These are phyloP conservation scores for Campoletis sonorensis DNA, from an alignment of 1,140 invertebrate species.

Conservation along the genomic window DNA sequence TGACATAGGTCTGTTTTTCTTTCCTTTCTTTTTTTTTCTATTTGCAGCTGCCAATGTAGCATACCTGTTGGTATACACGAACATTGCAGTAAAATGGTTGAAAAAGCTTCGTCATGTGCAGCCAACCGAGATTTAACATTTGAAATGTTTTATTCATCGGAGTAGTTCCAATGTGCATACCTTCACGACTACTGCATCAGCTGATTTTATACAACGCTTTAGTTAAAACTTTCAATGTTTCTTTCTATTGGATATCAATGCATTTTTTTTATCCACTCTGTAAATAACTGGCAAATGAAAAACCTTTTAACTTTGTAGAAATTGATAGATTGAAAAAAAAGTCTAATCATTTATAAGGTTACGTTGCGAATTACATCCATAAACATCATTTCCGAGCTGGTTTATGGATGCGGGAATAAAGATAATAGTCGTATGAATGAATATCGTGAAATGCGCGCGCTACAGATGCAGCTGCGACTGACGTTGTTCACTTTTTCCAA, in stretches of 20 bases:
- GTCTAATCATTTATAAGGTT: too few species aligned
- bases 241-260: not conserved
- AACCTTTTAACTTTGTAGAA: too few species aligned
- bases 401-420: too few species aligned
- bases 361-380: too few species aligned
- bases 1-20: not conserved
- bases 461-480: too few species aligned
- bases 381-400: too few species aligned
- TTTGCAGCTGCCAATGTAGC: not conserved
- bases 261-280: not conserved
- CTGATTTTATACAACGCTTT: constrained; percentile 68
- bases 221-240: constrained; percentile 48
- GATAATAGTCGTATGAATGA: too few species aligned
- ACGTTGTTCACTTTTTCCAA: too few species aligned
- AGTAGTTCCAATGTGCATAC: constrained; percentile 58
- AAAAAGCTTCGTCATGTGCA: not conserved
- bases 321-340: too few species aligned
- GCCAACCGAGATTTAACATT: constrained; percentile 60
- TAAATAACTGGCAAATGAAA: not conserved
- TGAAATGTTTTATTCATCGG: constrained; percentile 70
- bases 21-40: not conserved
- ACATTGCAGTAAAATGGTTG: constrained; percentile 6
- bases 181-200: constrained; percentile 68
- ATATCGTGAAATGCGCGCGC: too few species aligned
- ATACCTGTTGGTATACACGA: constrained; percentile 4